Percentiles rank a stretch among this genome's conserved stretches.
Conservation (phyloP, 1,140 invertebrate genomes). For the Zaprionus kolodkinae region DNA sequence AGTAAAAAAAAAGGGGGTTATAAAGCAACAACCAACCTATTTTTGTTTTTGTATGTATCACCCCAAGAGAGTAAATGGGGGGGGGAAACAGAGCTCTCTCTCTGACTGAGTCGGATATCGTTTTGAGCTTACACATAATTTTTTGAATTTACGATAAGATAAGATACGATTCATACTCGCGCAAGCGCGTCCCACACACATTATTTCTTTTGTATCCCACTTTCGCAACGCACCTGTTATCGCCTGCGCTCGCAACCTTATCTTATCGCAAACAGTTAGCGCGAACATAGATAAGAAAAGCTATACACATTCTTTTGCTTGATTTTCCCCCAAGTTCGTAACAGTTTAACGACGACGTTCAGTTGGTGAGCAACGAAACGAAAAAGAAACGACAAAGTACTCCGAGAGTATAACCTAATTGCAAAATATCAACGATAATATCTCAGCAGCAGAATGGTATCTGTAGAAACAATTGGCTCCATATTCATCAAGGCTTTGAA, state of each 20-base stretch:
- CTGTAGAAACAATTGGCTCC: slow-evolving; percentile 90
- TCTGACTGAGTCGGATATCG: not conserved
- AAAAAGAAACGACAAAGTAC: slow-evolving; percentile 43
- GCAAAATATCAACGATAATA: slow-evolving; percentile 5
- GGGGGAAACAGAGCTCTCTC: not conserved
- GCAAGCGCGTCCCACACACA: slow-evolving; percentile 10
- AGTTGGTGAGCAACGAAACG: slow-evolving; percentile 70
- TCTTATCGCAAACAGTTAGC: slow-evolving; percentile 54
- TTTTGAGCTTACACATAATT: not conserved
- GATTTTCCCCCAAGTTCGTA: slow-evolving; percentile 35
- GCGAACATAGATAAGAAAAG: slow-evolving; percentile 67
- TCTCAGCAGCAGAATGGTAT: slow-evolving; percentile 90
- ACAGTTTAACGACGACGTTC: slow-evolving; percentile 52
- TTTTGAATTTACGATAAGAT: not conserved
- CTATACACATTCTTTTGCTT: slow-evolving; percentile 65
- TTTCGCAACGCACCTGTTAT: slow-evolving; percentile 58
- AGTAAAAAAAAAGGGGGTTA: not conserved
- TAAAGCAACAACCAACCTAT: not conserved
- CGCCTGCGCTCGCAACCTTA: slow-evolving; percentile 28
- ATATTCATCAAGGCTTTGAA: slow-evolving; percentile 92
- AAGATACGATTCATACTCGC: not conserved
- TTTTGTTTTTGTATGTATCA: not conserved
- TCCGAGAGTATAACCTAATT: slow-evolving; percentile 32
- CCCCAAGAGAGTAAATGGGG: not conserved
- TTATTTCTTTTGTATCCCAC: not conserved